Base-by-base conservation (phyloP, 2,113 vertebrate species). In the Catharus minimus region DNA sequence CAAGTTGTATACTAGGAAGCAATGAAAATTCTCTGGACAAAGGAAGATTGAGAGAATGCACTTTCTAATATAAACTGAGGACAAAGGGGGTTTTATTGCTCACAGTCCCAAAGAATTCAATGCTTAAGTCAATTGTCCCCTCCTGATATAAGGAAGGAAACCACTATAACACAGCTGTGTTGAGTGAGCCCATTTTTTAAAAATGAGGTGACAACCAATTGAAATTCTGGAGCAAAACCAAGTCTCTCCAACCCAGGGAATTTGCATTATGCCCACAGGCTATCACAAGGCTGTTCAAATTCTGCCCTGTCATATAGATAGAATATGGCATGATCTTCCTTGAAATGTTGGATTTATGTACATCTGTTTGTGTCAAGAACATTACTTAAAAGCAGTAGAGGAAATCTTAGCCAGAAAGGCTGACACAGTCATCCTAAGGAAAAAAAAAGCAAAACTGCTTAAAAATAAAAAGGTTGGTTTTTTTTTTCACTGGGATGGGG, bases 251-350 rank as follows among this genome's bases (percentile, higher is more conserved):
- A 85, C 57, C 87, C 68, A 82, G 43, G 60, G 66, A 91, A 95
- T 95, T 24, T 95, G 78, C 94, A 96, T 95, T 90, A 92, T 87
- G 71, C 80, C 95, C 85, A 96, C 84, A 95, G 93, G 92, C 92
- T 94, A 90, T 79, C 87, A 91, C 81, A 90, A 94, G 72, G 90
- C 90, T 79, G 64, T 86, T 96, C 83, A 78, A 92, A 91, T 94
- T 89, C 92, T 90, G 79, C 89, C 90, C 72, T 88, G 76, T 94
- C 92, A 83, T 71, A 91, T 27, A 74, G 87, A 93, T 90, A 83
- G 91, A 67, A 93, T 85, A 89, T 86, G 92, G 87, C 89, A 82
- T 81, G 92, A 92, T 95, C 89, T 95, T 94, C 77, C 86, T 93
- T 92, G 91, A 95, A 94, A 90, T 77, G 71, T 85, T 94, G 95